A percentile compares a stretch with the other conserved stretches of the same genome.
These are phyloP conservation scores for Epirrhoe alternata DNA, from an alignment of 2,888 invertebrate genomes.

Conservation along the genomic window DNA sequence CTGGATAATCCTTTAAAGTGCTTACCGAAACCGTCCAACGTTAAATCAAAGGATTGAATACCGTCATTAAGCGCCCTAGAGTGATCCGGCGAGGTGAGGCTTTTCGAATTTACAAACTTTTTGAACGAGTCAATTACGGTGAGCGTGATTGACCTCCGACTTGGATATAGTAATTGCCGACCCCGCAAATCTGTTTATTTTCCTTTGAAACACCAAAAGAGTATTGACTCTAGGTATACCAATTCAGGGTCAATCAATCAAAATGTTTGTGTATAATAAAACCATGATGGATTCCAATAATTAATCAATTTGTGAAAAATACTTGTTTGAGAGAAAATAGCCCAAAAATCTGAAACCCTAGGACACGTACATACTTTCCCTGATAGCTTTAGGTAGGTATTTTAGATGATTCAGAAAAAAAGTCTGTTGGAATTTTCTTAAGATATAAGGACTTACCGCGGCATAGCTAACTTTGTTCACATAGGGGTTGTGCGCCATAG, in stretches of 20 bases:
- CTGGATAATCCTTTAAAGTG: constrained; percentile 44
- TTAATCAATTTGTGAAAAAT: neutral
- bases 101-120: constrained; percentile 42
- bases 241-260: constrained; percentile 23
- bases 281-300: neutral
- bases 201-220: constrained; percentile 29
- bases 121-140: constrained; percentile 38
- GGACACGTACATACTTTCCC: too few relatives aligned
- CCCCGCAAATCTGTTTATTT: constrained; percentile 28
- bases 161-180: constrained; percentile 17
- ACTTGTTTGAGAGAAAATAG: neutral
- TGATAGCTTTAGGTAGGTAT: too few relatives aligned
- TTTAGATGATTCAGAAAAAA: too few relatives aligned
- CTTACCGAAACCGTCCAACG: constrained; percentile 41
- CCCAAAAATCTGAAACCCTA: neutral
- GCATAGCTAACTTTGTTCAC: constrained; percentile 83
- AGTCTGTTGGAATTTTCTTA: neutral
- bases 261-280: constrained; percentile 19
- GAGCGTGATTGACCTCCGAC: constrained; percentile 33
- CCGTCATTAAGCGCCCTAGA: constrained; percentile 45
- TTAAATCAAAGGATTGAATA: constrained; percentile 46
- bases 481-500: constrained; percentile 85
- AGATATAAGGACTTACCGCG: constrained; percentile 69
- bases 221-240: constrained; percentile 23
- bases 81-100: constrained; percentile 39